phyloP scores from a whole-genome alignment of 2,888 invertebrate genomes.

The Sarcophaga rosellei region DNA sequence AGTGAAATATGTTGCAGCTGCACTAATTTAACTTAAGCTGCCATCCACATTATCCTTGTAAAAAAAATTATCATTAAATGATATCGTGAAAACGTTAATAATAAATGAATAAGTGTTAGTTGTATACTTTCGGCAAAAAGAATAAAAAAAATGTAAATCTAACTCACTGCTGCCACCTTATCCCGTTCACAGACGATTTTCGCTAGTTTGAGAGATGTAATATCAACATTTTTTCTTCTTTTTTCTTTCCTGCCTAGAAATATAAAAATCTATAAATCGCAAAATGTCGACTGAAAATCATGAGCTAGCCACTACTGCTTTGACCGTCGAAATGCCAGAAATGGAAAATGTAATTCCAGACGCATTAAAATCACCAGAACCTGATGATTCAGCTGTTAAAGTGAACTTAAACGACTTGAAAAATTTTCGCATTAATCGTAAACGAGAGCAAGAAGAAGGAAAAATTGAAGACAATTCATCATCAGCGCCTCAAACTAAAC shows the following conservation, averaged over 20 bases:
- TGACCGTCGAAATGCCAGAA: constrained; percentile 66
- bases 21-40: constrained; percentile 60
- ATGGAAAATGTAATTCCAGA: constrained; percentile 66
- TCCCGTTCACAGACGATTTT: constrained; percentile 40
- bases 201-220: constrained; percentile 46
- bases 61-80: not conserved
- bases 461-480: constrained; percentile 17
- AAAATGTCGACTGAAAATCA: constrained; percentile 57
- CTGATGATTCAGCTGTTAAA: constrained; percentile 5
- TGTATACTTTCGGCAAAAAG: not conserved
- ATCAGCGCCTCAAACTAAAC: constrained; percentile 24
- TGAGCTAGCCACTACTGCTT: constrained; percentile 57
- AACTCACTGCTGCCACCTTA: constrained; percentile 63
- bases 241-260: constrained; percentile 48
- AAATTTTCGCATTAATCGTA: constrained; percentile 54
- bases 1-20: constrained; percentile 40
- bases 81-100: not conserved
- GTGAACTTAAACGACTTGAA: constrained; percentile 45
- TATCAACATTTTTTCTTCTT: constrained; percentile 53
- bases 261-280: constrained; percentile 11
- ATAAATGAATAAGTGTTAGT: not conserved
- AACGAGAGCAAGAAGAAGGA: constrained; percentile 57
- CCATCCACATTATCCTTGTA: constrained; percentile 69
- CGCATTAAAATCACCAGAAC: constrained; percentile 33
- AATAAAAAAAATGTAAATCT: not conserved